Evolutionary conservation across 2,113 vertebrate genomes (phyloP).

Genomic region (Muscicapa adusta): DNA sequence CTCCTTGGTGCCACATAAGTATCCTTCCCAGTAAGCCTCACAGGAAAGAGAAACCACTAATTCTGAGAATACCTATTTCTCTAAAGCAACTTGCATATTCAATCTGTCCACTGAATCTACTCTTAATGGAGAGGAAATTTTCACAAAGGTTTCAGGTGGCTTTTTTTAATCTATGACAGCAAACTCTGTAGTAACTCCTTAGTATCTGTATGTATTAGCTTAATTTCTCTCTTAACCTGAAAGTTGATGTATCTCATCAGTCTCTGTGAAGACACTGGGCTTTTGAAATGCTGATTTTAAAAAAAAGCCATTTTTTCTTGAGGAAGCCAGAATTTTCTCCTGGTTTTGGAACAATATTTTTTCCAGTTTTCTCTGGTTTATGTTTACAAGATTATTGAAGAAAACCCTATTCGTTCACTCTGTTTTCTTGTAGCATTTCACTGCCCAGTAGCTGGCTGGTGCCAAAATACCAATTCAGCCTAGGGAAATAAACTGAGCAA

Average conservation of each 20-base stretch:
- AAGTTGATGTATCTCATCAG: background rate
- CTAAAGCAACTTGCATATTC: background rate
- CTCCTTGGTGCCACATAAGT: accelerated
- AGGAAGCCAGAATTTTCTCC: background rate
- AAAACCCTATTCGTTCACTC: background rate
- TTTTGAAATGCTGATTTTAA: background rate
- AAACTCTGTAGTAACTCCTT: background rate
- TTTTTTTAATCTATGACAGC: background rate
- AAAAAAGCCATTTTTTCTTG: background rate
- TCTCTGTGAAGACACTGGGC: background rate
- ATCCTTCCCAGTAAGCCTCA: background rate
- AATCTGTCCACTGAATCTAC: background rate
- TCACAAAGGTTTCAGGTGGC: background rate
- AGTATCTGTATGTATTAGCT: background rate
- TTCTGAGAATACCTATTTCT: background rate
- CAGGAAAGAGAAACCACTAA: background rate
- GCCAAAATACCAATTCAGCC: background rate
- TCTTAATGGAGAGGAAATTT: background rate
- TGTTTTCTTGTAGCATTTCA: background rate
- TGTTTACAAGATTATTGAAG: background rate
- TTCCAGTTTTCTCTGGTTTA: background rate
- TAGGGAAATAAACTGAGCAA: background rate
- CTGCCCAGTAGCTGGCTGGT: background rate
- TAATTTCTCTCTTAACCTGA: background rate
- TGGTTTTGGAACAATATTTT: background rate